Base-by-base conservation (phyloP, 1,140 invertebrate species). In the Dendrolimus kikuchii region DNA sequence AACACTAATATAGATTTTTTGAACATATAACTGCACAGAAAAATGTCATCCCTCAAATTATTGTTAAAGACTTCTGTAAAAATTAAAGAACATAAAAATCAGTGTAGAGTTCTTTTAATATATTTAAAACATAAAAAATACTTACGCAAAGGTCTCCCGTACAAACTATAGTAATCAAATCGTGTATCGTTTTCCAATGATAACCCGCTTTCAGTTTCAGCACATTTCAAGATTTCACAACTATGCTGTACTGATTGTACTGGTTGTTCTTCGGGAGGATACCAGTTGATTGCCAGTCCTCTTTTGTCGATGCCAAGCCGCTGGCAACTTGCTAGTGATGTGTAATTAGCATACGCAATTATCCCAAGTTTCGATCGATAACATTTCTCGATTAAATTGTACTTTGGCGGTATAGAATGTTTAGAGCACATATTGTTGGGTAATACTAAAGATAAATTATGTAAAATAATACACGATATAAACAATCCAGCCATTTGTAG, bases 241-340 rank as follows among this genome's bases (percentile, higher is more conserved):
- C 74, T 78, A 61, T 80, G 88, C 49, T 79, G 43, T 58, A 57
- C 53, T 79, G 64, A 53, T 63, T 68, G 44, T 55, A 47, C 68
- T 40, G 46, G 60, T 67, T 50, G 68, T 36, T 9, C 60, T 38
- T 81, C 78, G 37, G 62, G 62, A 41, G 81, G 83, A 55, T 88
- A 89, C 60, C 88, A 92, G 80, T 92, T 92, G 38, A 92, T 87
- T 1, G 90, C 91, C 37, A 93, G 66, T n/a, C 87, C 91, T 46
- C 82, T 89, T 64, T 89, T 91, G 57, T 88, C 77, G 2, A 82
- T 62, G 4, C 89, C 90, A 59, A 91, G 88, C 49, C 86, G 62
- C 49, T 84, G 81, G 63, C 92, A 93, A 38, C 89, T 86, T 41
- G 69, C 64, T 2, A 91, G 46, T 4, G 74, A 77, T 0, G 68